Evolutionary conservation across 2,797 vertebrate genomes (phyloP).

Genomic region (Coracias cyanogaster): DNA sequence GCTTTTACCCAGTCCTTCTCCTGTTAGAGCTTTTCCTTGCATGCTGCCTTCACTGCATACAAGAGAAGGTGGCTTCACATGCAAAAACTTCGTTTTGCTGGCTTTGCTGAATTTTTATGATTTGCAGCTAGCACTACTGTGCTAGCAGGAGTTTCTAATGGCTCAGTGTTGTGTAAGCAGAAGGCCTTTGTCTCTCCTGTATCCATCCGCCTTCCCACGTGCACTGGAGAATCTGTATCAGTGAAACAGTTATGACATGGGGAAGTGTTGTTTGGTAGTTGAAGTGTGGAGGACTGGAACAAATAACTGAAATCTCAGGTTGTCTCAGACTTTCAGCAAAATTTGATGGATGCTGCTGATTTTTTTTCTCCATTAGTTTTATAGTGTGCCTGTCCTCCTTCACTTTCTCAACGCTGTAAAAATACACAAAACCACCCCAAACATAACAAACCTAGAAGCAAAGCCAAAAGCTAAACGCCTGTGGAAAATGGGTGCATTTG

Average conservation of each 20-base stretch:
- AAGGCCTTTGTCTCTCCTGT: slow-evolving; percentile 14
- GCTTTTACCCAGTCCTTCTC: not conserved
- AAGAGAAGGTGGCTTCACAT: not conserved
- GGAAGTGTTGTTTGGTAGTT: not conserved
- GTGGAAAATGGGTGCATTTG: not conserved
- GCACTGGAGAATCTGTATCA: slow-evolving; percentile 16
- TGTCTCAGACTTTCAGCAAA: not conserved
- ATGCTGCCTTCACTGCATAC: not conserved
- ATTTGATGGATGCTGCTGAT: not conserved
- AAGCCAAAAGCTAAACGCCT: not conserved
- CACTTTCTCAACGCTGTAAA: not conserved
- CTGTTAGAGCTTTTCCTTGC: not conserved
- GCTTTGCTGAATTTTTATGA: not conserved
- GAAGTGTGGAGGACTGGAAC: not conserved
- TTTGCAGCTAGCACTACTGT: not conserved
- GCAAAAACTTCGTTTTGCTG: not conserved
- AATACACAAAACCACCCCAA: fast-evolving
- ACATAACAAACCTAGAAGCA: not conserved
- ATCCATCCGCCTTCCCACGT: not conserved
- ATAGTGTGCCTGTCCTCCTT: not conserved
- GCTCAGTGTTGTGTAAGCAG: slow-evolving; percentile 40
- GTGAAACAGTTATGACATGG: not conserved
- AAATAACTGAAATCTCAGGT: not conserved
- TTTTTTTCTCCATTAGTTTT: not conserved
- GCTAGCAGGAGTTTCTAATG: not conserved